Evolutionary conservation across 1,140 invertebrate species (phyloP).

Genomic region (Macrocentrus cingulum): DNA sequence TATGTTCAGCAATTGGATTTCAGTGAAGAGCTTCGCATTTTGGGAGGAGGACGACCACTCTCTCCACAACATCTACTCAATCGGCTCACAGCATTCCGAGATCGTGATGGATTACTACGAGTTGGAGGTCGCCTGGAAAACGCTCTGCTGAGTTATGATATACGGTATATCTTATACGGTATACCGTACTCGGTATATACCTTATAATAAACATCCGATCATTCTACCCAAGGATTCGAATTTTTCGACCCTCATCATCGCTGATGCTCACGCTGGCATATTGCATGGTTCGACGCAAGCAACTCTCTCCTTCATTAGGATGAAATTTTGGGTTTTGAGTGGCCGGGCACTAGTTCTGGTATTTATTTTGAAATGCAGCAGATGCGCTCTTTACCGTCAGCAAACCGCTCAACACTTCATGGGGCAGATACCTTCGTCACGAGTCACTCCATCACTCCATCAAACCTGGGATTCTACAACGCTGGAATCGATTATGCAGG

Average conservation of each 20-base stretch:
- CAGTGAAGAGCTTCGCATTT: too few species aligned
- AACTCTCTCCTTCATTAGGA: slow-evolving; percentile 31
- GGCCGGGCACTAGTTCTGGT: slow-evolving; percentile 23
- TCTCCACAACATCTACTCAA: too few species aligned
- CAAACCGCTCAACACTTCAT: slow-evolving; percentile 32
- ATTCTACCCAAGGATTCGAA: slow-evolving; percentile 30
- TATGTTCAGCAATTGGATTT: too few species aligned
- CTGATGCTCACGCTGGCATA: slow-evolving; percentile 34
- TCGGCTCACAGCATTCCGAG: too few species aligned
- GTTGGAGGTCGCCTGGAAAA: too few species aligned
- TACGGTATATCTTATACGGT: too few species aligned
- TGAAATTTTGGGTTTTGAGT: slow-evolving; percentile 35
- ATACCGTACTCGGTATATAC: too few species aligned
- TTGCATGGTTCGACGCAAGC: slow-evolving; percentile 39
- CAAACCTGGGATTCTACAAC: slow-evolving; percentile 36
- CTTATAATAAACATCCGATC: slow-evolving; percentile 30
- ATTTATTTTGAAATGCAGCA: slow-evolving; percentile 28
- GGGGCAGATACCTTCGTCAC: slow-evolving; percentile 40
- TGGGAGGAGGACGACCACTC: too few species aligned
- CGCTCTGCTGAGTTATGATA: too few species aligned
- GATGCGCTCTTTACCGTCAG: slow-evolving; percentile 17
- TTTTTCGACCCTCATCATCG: slow-evolving; percentile 34
- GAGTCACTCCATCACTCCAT: slow-evolving; percentile 38
- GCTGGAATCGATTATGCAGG: slow-evolving; percentile 44
- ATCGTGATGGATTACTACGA: too few species aligned